Base-by-base conservation (phyloP, 1,140 invertebrate genomes). In the Cotesia chilonis region DNA sequence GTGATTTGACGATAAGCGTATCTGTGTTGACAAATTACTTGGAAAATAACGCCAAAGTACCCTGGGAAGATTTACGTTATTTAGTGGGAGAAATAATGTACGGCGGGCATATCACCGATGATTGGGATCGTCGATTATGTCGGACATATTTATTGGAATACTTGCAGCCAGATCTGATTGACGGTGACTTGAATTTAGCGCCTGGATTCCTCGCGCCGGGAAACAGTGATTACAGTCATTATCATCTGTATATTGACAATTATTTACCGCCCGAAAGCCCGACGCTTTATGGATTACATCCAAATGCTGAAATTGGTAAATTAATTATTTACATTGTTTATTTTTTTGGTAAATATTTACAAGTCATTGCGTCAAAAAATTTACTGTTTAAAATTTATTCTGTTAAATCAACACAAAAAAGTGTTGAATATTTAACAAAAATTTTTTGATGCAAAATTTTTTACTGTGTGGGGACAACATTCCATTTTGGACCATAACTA, bases 51-150 rank as follows among this genome's bases (percentile, higher is more conserved):
- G 92, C 90, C 14, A 91, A 92, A 68, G 91, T 97, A 10, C 96
- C 96, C 0, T 98, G 95, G 94, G 95, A 97, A 82, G 96, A 98
- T 88, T 87, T 98, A 67, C 88, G 96, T 4, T 98, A 98, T 83
- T 87, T 98, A 2, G 97, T 98, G 84, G 96, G 96, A 0, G 96
- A 98, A 87, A 98, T 98, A 72, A 98, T 98, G 96, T 98, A 98
- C 80, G 96, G 96, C 9, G 96, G 96, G 0, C 96, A 98, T 82
- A 98, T 98, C 77, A 98, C 96, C 0, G 96, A 98, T 82, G 96
- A 98, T 82, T 98, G 96, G 95, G 96, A 98, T 85, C 87, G 96
- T 70, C 86, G 94, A 14, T 87, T 98, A 0, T 98, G 96, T 81
- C 89, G 90, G 57, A 96, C 94, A 5, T 98, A 97, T 88, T 88